phyloP scores from a whole-genome alignment of 2,797 vertebrate species.

The Cheirogaleus major region DNA sequence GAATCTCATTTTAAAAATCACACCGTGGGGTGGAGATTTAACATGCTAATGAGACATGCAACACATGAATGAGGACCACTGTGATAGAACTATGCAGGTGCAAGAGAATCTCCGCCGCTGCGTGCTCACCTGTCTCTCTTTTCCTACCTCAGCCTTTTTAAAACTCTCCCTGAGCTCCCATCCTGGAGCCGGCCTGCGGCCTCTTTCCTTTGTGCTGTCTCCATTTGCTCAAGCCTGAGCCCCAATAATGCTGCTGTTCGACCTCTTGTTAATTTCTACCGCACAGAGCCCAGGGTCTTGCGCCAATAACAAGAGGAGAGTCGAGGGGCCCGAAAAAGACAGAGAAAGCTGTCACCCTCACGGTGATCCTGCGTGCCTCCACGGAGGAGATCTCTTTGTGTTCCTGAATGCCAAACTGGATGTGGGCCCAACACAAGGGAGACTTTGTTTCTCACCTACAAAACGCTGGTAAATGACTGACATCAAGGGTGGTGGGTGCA shows the following conservation, averaged over 20 bases:
- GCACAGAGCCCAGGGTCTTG: no score
- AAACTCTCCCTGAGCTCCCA: neutral
- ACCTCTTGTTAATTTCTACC: no score
- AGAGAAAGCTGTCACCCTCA: neutral
- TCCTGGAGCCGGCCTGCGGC: neutral
- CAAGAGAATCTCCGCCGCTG: neutral
- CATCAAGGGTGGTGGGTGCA: neutral
- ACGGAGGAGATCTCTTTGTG: neutral
- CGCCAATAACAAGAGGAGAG: no score
- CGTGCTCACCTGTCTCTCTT: neutral
- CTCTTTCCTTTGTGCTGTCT: neutral
- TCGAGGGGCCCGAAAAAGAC: neutral
- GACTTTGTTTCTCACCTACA: neutral
- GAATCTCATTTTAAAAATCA: neutral
- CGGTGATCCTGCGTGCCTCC: fast-evolving
- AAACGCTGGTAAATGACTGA: neutral
- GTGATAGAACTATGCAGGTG: neutral
- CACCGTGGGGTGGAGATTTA: neutral
- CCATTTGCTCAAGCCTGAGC: neutral
- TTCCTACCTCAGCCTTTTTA: neutral
- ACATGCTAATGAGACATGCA: neutral
- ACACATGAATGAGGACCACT: neutral
- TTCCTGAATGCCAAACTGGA: neutral
- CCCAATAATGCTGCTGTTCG: neutral
- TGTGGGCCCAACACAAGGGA: neutral